Percentiles rank a stretch among this genome's conserved stretches.
Evolutionary conservation across 2,888 invertebrate species (phyloP).

Genomic region (Caradrina kadenii): DNA sequence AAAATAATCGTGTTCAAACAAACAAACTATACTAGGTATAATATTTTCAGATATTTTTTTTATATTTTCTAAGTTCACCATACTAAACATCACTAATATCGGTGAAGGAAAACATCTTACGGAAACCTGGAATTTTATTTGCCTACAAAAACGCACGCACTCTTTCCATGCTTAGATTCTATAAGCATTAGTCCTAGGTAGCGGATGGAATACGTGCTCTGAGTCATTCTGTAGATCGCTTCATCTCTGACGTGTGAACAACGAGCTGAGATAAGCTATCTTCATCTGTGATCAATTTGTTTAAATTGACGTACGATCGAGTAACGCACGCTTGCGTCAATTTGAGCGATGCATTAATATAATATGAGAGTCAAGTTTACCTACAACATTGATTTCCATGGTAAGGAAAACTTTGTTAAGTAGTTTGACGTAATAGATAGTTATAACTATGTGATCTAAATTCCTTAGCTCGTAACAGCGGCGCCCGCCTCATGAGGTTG

Average conservation of each 20-base stretch:
- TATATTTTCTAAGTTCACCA: too few relatives aligned
- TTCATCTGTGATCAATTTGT: conserved; percentile 8
- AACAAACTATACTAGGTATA: too few relatives aligned
- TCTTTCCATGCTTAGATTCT: conserved; percentile 3
- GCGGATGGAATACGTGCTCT: background rate
- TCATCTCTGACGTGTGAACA: conserved; percentile 31
- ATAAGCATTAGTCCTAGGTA: background rate
- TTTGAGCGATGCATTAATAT: conserved; percentile 28
- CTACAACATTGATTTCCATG: background rate
- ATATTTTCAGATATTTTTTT: too few relatives aligned
- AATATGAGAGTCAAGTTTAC: conserved; percentile 5
- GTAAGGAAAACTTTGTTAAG: conserved; percentile 2
- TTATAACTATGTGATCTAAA: conserved; percentile 7
- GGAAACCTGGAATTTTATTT: too few relatives aligned
- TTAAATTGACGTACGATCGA: conserved; percentile 43
- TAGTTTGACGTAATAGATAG: conserved; percentile 13
- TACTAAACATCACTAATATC: too few relatives aligned
- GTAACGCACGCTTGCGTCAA: conserved; percentile 7
- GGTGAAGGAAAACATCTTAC: too few relatives aligned
- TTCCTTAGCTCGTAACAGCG: too few relatives aligned
- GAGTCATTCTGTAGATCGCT: conserved; percentile 31
- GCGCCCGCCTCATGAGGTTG: too few relatives aligned
- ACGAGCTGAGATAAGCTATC: conserved; percentile 39
- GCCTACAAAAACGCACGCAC: conserved; percentile 2
- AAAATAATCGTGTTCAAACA: too few relatives aligned